phyloP scores from a whole-genome alignment of 2,888 invertebrate species.

The Pammene aurita region DNA sequence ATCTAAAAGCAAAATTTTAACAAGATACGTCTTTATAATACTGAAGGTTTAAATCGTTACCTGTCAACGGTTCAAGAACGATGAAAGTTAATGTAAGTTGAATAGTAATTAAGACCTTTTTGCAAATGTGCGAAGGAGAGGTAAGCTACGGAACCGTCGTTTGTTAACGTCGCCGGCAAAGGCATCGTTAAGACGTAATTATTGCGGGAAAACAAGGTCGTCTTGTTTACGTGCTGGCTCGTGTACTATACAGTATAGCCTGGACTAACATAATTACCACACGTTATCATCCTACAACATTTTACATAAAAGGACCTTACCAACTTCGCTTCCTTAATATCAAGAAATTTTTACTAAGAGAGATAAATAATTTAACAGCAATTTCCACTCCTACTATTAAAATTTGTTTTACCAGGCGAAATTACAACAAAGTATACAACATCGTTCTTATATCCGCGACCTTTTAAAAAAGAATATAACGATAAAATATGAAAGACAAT shows the following conservation, averaged over 20 bases:
- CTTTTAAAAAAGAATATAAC: too few relatives aligned
- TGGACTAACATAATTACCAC: too few relatives aligned
- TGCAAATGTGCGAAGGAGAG: background rate
- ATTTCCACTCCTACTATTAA: too few relatives aligned
- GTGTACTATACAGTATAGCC: background rate
- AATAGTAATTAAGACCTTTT: background rate
- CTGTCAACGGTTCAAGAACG: background rate
- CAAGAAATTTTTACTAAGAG: too few relatives aligned
- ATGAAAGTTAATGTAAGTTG: background rate
- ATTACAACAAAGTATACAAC: too few relatives aligned
- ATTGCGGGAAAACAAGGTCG: constrained; percentile 12
- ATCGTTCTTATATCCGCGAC: too few relatives aligned
- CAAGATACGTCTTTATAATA: background rate
- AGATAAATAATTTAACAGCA: too few relatives aligned
- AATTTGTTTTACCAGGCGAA: too few relatives aligned
- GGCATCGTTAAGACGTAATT: constrained; percentile 18
- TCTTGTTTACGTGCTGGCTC: constrained; percentile 9
- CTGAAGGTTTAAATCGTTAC: background rate
- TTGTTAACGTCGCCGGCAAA: background rate
- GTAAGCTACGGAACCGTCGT: background rate
- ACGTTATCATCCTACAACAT: too few relatives aligned
- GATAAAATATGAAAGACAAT: too few relatives aligned
- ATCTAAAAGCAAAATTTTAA: background rate
- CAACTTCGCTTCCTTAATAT: too few relatives aligned
- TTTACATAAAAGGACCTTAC: too few relatives aligned